Conservation (phyloP, 1,140 invertebrate species). For the Neomicropteryx cornuta region DNA sequence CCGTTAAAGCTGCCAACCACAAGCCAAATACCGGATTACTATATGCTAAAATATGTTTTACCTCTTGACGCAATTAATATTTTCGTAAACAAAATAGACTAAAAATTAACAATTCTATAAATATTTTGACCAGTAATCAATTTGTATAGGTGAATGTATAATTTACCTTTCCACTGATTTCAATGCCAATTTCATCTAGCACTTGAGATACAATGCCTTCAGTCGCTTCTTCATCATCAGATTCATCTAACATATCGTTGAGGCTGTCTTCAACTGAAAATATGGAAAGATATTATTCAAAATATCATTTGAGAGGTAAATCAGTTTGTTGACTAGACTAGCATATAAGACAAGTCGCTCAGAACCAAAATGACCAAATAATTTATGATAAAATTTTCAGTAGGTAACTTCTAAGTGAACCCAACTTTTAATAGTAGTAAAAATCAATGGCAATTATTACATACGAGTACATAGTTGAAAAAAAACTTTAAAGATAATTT, state of each 20-base stretch:
- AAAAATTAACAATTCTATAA: background rate
- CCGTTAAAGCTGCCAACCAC: background rate
- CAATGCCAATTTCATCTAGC: constrained; percentile 92
- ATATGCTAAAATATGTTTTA: background rate
- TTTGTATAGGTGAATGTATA: background rate
- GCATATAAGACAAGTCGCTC: constrained; percentile 2
- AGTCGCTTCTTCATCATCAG: constrained; percentile 82
- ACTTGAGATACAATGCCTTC: constrained; percentile 80
- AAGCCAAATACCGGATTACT: background rate
- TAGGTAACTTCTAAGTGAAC: no score
- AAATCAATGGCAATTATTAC: no score
- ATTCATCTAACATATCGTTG: constrained; percentile 81
- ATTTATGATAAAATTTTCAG: no score
- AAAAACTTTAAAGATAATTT: no score
- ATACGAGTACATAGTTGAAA: no score
- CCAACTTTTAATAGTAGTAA: no score
- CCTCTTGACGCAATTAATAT: background rate
- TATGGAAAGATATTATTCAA: constrained; percentile 15
- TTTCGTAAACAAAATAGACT: background rate
- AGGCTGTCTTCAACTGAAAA: constrained; percentile 77
- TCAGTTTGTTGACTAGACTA: background rate
- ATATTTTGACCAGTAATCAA: background rate
- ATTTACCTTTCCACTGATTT: constrained; percentile 76
- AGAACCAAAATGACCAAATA: no score
- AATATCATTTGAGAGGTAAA: constrained; percentile 2